Percentiles rank a stretch among this genome's conserved stretches.
These are phyloP conservation scores for Dascyllus trimaculatus DNA, from an alignment of 2,113 vertebrate species.

Conservation along the genomic window DNA sequence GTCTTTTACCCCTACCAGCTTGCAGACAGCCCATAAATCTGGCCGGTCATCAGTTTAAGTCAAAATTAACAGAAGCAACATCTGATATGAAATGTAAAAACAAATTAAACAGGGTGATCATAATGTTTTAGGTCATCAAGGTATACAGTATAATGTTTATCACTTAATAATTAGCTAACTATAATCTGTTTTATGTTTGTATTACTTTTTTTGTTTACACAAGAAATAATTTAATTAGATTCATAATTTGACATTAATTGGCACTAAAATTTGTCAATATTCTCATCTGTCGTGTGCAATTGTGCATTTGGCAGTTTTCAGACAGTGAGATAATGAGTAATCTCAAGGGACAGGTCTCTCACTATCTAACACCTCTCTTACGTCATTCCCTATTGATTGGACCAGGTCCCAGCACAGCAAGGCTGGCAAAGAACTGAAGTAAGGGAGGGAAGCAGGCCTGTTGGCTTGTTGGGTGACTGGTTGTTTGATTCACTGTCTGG, in stretches of 20 bases:
- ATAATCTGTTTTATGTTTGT: background rate
- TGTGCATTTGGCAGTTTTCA: constrained; percentile 34
- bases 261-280: constrained; percentile 22
- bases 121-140: background rate
- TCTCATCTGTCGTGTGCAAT: constrained; percentile 21
- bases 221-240: constrained; percentile 12
- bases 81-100: too few relatives aligned
- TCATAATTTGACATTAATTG: constrained; percentile 34
- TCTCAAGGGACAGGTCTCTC: constrained; percentile 47
- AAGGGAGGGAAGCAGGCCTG: constrained; percentile 33
- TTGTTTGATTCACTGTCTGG: constrained; percentile 44
- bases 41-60: too few relatives aligned
- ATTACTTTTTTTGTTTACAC: background rate
- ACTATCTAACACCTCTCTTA: constrained; percentile 54
- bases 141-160: background rate
- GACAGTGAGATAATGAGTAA: constrained; percentile 16
- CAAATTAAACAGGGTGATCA: too few relatives aligned
- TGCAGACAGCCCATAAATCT: too few relatives aligned
- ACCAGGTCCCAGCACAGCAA: constrained; percentile 53
- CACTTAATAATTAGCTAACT: background rate
- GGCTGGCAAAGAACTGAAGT: constrained; percentile 39
- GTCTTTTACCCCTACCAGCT: too few relatives aligned
- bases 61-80: too few relatives aligned
- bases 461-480: constrained; percentile 40
- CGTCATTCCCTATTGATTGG: constrained; percentile 55